Evolutionary conservation across 2,888 invertebrate genomes (phyloP), one percentile per base, ranked within the genome.

Genomic region (Tiliacea aurago): DNA sequence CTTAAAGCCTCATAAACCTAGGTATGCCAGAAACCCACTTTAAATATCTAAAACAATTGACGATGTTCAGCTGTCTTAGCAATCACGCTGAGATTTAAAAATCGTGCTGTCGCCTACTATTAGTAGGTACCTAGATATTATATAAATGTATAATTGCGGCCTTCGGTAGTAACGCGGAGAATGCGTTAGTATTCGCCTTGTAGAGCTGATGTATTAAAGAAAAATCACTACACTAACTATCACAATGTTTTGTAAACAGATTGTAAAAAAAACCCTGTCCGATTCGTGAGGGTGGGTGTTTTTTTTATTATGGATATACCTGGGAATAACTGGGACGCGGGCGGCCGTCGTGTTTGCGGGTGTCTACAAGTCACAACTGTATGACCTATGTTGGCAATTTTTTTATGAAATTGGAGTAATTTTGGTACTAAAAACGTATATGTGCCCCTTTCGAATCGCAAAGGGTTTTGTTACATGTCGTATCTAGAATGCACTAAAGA

Each of bases 181-280:
- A 43, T 28, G 56, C 28, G 11, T 23, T 20, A 45, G 11, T 23
- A 47, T 56, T 56, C 10, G 28, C 23, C 2, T 51, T 73, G 18
- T 15, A 37, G 2, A 37, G 37, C 6, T 45, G 7, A 45, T 45
- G 45, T 45, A 45, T 73, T 23, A 37, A 37, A 9, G 2, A 13
- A 43, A 59, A 45, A 74, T 53, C 51, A 53, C 20, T 43, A 23
- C 15, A n/a, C 11, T 43, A 73, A 18, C 49, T 23, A 15, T 37
- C 23, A 23, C 18, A 20, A 47, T 43, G 15, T 77, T 55, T 37
- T 23, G 33, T 75, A 56, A n/a, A 23, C 1, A 61, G 15, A 10
- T 18, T 61, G 18, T 43, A 13, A 18, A 61, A 23, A 58, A 43
- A 10, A n/a, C 0, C 5, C 23, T 23, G 18, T 61, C 41, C 6